Percentiles rank a stretch among this genome's conserved stretches.
These are phyloP conservation scores for Speoplatyrhinus poulsoni DNA, from an alignment of 2,113 vertebrate genomes.

Conservation along the genomic window DNA sequence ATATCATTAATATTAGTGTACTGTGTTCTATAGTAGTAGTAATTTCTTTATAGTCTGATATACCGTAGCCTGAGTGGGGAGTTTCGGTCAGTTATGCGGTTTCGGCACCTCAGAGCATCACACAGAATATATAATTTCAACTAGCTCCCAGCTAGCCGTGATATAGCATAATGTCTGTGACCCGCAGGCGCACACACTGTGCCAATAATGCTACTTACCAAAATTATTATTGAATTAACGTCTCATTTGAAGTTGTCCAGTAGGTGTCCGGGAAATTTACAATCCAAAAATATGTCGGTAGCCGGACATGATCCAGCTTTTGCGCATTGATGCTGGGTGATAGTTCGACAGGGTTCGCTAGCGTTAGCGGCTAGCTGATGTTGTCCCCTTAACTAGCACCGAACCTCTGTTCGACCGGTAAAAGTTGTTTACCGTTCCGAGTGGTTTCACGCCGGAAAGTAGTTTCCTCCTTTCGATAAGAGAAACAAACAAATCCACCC, in stretches of 20 bases:
- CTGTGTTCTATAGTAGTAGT: too few species aligned
- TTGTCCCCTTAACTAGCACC: constrained; percentile 46
- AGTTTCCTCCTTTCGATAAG: background rate
- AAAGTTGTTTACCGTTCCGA: constrained; percentile 46
- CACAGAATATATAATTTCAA: constrained; percentile 11
- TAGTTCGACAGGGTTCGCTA: constrained; percentile 27
- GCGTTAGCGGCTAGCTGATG: constrained; percentile 55
- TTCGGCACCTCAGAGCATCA: constrained; percentile 4
- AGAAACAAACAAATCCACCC: background rate
- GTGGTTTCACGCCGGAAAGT: constrained; percentile 25
- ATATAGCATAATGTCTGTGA: constrained; percentile 47
- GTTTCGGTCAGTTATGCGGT: too few species aligned
- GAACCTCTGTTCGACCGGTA: constrained; percentile 29
- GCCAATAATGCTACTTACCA: constrained; percentile 58
- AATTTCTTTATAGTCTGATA: too few species aligned
- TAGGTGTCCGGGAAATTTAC: background rate
- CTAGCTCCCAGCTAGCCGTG: constrained; percentile 35
- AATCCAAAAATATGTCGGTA: background rate
- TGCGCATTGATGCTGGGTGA: constrained; percentile 5
- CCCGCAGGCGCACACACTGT: constrained; percentile 4
- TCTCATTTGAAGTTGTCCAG: constrained; percentile 30
- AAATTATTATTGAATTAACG: constrained; percentile 3
- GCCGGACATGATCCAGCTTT: constrained; percentile 25
- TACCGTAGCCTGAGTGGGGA: too few species aligned
- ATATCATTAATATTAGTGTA: too few species aligned